phyloP scores from a whole-genome alignment of 2,888 invertebrate genomes.

The Tanypteryx hageni region DNA sequence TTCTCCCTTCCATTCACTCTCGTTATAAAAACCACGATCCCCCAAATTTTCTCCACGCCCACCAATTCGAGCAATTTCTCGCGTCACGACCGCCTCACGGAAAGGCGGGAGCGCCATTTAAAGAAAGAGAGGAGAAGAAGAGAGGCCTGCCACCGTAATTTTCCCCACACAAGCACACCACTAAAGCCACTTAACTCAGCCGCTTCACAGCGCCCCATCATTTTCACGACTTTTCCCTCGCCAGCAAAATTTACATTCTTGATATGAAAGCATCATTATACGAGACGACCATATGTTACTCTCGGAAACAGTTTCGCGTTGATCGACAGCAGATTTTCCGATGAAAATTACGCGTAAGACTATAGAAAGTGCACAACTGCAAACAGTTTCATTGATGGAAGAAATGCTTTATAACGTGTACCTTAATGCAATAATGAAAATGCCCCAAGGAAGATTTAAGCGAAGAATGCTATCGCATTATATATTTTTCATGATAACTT shows the following conservation, averaged over 20 bases:
- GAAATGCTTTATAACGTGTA: no score
- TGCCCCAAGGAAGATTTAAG: no score
- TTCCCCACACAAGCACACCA: not conserved
- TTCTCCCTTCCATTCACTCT: not conserved
- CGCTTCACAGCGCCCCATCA: not conserved
- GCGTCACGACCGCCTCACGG: not conserved
- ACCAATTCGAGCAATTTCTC: not conserved
- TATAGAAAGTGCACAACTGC: no score
- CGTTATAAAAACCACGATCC: not conserved
- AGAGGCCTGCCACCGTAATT: not conserved
- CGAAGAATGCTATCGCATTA: no score
- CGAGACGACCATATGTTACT: slow-evolving; percentile 1
- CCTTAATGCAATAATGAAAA: no score
- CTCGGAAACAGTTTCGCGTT: not conserved
- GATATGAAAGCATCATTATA: not conserved
- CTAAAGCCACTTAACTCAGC: not conserved
- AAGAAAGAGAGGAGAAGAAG: not conserved
- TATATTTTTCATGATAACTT: no score
- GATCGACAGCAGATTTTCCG: not conserved
- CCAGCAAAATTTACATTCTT: not conserved
- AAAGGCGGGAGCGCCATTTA: not conserved
- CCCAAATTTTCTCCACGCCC: not conserved
- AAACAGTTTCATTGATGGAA: no score
- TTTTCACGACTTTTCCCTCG: slow-evolving; percentile 11
- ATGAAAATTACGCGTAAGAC: no score